Evolutionary conservation across 2,888 invertebrate genomes (phyloP), one percentile per base, ranked within the genome.

Genomic region (Timandra comae): DNA sequence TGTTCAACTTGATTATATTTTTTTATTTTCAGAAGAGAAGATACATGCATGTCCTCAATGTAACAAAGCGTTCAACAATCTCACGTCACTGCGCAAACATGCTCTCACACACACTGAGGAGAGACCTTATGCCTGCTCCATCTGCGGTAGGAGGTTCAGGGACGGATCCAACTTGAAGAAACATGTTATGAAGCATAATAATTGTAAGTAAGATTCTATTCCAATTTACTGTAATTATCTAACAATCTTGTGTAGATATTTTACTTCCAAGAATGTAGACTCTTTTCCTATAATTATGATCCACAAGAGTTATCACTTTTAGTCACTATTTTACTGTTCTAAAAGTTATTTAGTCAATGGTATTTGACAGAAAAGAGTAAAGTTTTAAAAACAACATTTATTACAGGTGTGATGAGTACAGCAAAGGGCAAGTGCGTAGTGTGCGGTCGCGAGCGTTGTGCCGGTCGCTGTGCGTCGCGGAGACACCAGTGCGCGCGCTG

Each of bases 141-240:
- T 84, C 0, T 93, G 93, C 55, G 79, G 78, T 67, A 46, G 85
- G 55, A 50, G 91, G 49, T 81, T 91, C 75, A 68, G 88, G 35
- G 87, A 92, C 72, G 74, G 86, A 36, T 91, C 92, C 13, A 91
- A 92, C 71, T 82, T 91, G 23, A 89, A 88, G 54, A 91, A 91
- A 56, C 93, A 93, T 58, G 63, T 73, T 2, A 65, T 63, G 21
- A 81, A 76, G 34, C 82, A 84, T 44, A 65, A 67, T 35, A 56
- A 67, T 66, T 27, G 28, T 37, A 12, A 36, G 27, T 13, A 7
- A 2, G 16, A 16, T n/a, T n/a, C n/a, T n/a, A n/a, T n/a, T n/a
- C n/a, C n/a, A n/a, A n/a, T n/a, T n/a, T n/a, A n/a, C n/a, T n/a
- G n/a, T n/a, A n/a, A n/a, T n/a, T n/a, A n/a, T n/a, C n/a, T n/a